phyloP scores from a whole-genome alignment of 2,113 vertebrate genomes.

The Haemorhous mexicanus region DNA sequence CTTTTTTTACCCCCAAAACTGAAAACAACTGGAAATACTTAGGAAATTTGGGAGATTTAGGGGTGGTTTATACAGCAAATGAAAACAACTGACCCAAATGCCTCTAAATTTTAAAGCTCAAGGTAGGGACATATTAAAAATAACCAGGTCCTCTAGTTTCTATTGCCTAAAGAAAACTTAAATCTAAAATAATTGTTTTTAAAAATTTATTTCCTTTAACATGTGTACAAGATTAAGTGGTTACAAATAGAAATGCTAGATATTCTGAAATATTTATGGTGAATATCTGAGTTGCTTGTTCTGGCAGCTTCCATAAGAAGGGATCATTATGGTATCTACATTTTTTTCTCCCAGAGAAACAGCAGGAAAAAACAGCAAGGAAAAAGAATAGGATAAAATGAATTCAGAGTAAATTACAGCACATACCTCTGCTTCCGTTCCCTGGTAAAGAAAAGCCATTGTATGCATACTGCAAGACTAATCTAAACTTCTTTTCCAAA shows the following conservation, averaged over 20 bases:
- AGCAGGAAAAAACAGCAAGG: not conserved
- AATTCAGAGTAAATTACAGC: not conserved
- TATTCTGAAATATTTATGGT: constrained; percentile 36
- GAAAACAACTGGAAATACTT: constrained; percentile 53
- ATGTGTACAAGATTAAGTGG: constrained; percentile 52
- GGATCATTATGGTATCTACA: constrained; percentile 5
- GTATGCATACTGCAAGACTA: not conserved
- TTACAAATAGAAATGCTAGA: constrained; percentile 44
- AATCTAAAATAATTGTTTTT: constrained; percentile 56
- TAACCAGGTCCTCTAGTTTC: not conserved
- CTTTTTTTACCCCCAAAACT: constrained; percentile 3
- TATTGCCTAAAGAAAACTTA: constrained; percentile 43
- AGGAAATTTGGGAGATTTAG: constrained; percentile 24
- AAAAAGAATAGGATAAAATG: not conserved
- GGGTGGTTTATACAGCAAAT: constrained; percentile 37
- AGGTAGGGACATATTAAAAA: constrained; percentile 46
- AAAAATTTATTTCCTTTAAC: constrained; percentile 56
- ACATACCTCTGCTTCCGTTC: not conserved
- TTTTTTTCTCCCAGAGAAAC: not conserved
- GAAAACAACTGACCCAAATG: constrained; percentile 44
- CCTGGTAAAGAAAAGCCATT: not conserved
- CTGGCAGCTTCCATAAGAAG: constrained; percentile 24
- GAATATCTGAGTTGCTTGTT: constrained; percentile 41
- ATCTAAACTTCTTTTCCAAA: not conserved
- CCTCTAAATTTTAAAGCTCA: constrained; percentile 34